Evolutionary conservation across 2,888 invertebrate species (phyloP), one percentile per base, ranked within the genome.

Genomic region (Trissolcus japonicus): DNA sequence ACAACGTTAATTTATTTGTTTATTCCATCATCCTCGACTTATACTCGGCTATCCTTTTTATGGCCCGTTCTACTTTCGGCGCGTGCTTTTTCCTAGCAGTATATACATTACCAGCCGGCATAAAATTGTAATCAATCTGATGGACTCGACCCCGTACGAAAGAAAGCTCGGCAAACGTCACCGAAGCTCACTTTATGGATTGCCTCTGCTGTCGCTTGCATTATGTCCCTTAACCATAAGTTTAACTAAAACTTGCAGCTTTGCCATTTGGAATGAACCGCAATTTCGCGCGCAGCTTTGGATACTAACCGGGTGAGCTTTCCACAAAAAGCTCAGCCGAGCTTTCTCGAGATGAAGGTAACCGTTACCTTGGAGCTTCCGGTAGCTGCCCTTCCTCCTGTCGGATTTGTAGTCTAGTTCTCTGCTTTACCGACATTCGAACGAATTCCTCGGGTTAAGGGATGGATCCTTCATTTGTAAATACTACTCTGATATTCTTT

Each of bases 351-450:
- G 62, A 79, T 80, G 81, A 80, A 82, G 81, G 82, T 83, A 84
- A 86, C 85, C 84, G 85, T 84, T 83, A 83, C 83, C 82, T 82
- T 79, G 83, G 81, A 74, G 84, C 85, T 86, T 87, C 85, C 85
- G 86, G 83, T 84, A 84, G 84, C 83, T 85, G 85, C 81, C 81
- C 81, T 83, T 83, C 80, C 84, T 81, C 80, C 83, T 78, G 79
- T 80, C 78, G 83, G 83, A 78, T 76, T 82, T 79, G 43, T 75
- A 81, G 83, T 84, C 85, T 84, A 83, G 75, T 81, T 82, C 69
- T 82, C 88, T 86, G 81, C 85, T 77, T 88, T 88, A 87, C 85
- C 88, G 86, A 85, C 84, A 56, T 79, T 69, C 65, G 76, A 68
- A 72, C 65, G 35, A 54, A 68, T 54, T 67, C 67, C 62, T 29